These are phyloP conservation scores for Agrochola lota DNA, from an alignment of 2,888 invertebrate genomes.

Conservation along the genomic window DNA sequence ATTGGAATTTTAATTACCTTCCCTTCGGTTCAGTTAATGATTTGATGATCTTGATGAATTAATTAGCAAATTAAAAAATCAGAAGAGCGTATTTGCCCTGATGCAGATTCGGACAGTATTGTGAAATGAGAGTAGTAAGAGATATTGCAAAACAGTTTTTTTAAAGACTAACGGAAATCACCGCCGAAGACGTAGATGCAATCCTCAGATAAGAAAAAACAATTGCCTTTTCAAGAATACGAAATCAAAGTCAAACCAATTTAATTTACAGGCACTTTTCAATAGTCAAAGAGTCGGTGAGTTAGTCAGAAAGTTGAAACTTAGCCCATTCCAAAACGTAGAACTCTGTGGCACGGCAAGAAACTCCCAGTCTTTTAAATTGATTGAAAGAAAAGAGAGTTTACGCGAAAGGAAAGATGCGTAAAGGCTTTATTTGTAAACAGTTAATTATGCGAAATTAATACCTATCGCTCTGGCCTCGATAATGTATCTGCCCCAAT, in stretches of 20 bases:
- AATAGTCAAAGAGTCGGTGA: not conserved
- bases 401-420: not conserved
- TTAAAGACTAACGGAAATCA: not conserved
- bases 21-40: conserved; percentile 4
- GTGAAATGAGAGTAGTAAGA: not conserved
- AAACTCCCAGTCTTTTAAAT: not conserved
- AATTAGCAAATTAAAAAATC: not conserved
- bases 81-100: too few relatives aligned
- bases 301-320: not conserved
- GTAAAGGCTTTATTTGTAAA: not conserved
- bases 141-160: not conserved
- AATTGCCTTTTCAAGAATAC: too few relatives aligned
- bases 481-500: conserved; percentile 30
- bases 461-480: not conserved
- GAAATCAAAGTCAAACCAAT: too few relatives aligned
- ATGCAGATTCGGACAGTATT: not conserved
- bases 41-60: conserved; percentile 19
- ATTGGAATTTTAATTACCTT: conserved; percentile 41
- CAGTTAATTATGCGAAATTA: not conserved
- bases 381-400: not conserved
- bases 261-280: too few relatives aligned
- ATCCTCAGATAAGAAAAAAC: not conserved
- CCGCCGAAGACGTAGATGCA: not conserved
- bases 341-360: not conserved
- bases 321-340: not conserved